Percentiles rank a stretch among this genome's conserved stretches.
Evolutionary conservation across 2,888 invertebrate species (phyloP).

Genomic region (Hirtodrosophila duncani): DNA sequence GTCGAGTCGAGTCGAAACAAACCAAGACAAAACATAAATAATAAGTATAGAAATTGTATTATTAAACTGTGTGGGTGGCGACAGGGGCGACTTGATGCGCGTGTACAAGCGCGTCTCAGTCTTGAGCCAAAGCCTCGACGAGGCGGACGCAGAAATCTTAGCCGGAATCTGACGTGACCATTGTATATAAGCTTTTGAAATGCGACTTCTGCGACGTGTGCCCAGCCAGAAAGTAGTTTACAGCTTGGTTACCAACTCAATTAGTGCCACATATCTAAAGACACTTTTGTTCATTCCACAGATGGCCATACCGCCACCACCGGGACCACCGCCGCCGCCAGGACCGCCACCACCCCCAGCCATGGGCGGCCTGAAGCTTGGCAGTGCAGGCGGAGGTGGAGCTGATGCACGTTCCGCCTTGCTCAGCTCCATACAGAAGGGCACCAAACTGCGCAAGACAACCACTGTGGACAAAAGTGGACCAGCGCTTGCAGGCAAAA

Average conservation of each 20-base stretch:
- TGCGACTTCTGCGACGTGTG: constrained; percentile 46
- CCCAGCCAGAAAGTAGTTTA: constrained; percentile 38
- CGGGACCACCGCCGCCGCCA: constrained; percentile 82
- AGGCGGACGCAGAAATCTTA: constrained; percentile 28
- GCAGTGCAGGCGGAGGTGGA: constrained; percentile 73
- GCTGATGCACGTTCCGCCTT: constrained; percentile 84
- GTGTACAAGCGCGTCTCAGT: constrained; percentile 30
- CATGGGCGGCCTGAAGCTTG: constrained; percentile 73
- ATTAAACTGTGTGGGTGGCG: constrained; percentile 41
- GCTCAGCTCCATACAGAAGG: constrained; percentile 90
- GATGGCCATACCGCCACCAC: constrained; percentile 80
- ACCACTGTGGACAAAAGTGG: constrained; percentile 94
- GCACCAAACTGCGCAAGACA: constrained; percentile 89
- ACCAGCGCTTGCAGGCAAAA: constrained; percentile 84
- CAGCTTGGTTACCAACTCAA: not conserved
- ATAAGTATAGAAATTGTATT: constrained; percentile 55
- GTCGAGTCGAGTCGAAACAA: constrained; percentile 1
- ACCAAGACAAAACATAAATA: constrained; percentile 34
- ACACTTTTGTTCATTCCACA: constrained; percentile 29
- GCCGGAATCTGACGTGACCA: not conserved
- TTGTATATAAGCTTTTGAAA: too few relatives aligned
- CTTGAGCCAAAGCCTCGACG: constrained; percentile 28
- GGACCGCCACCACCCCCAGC: constrained; percentile 83
- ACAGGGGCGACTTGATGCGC: constrained; percentile 27
- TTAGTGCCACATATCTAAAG: not conserved